phyloP scores from a whole-genome alignment of 2,113 vertebrate species.

The Conger conger region DNA sequence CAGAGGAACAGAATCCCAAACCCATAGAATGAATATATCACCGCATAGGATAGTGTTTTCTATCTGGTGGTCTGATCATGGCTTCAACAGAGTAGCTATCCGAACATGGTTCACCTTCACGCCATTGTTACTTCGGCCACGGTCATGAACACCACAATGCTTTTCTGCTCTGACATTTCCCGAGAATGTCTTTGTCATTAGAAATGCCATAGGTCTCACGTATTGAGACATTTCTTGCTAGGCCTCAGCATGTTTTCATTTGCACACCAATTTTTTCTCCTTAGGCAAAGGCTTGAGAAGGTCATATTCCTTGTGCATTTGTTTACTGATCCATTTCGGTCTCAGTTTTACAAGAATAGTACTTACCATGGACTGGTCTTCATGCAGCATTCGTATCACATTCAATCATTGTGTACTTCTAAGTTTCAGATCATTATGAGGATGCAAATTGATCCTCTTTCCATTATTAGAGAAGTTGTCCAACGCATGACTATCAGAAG shows the following conservation, averaged over 20 bases:
- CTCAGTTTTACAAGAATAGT: background rate
- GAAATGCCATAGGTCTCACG: background rate
- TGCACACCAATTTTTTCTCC: background rate
- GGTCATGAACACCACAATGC: background rate
- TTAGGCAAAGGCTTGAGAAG: background rate
- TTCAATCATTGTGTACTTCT: background rate
- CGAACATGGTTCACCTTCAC: background rate
- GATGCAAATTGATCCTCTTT: background rate
- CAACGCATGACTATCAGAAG: background rate
- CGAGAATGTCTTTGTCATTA: background rate
- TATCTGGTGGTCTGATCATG: background rate
- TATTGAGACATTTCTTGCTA: background rate
- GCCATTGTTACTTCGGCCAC: background rate
- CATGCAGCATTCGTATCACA: background rate
- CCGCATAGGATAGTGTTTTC: background rate
- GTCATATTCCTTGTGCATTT: background rate
- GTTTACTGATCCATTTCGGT: background rate
- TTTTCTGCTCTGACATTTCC: background rate
- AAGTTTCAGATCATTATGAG: background rate
- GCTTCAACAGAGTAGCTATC: background rate
- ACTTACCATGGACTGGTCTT: background rate
- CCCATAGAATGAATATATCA: background rate
- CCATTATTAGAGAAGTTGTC: background rate
- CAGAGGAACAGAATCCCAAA: too few species aligned
- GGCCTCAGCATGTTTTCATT: background rate